Percentiles rank a stretch among this genome's conserved stretches.
These are phyloP conservation scores for Butorides virescens DNA, from an alignment of 2,113 vertebrate genomes.

Conservation along the genomic window DNA sequence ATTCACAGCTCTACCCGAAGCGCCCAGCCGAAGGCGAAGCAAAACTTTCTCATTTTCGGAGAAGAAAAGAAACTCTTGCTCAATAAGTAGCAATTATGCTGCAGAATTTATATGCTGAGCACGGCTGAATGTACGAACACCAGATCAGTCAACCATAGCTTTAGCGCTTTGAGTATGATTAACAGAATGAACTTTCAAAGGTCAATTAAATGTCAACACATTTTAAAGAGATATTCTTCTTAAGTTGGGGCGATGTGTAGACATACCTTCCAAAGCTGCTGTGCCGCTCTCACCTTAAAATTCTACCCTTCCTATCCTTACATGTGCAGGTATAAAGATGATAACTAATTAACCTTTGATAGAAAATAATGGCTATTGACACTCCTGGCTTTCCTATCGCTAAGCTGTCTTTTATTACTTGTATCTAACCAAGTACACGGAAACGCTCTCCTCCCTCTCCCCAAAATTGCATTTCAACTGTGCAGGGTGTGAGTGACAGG, in stretches of 20 bases:
- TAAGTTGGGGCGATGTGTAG: slow-evolving; percentile 48
- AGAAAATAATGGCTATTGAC: slow-evolving; percentile 8
- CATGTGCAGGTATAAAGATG: not conserved
- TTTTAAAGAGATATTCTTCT: slow-evolving; percentile 75
- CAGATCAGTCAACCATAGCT: slow-evolving; percentile 77
- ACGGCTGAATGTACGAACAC: slow-evolving; percentile 73
- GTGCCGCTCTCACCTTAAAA: slow-evolving; percentile 20
- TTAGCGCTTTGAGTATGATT: slow-evolving; percentile 81
- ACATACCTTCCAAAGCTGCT: slow-evolving; percentile 13
- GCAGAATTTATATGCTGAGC: slow-evolving; percentile 81
- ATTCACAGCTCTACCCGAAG: slow-evolving; percentile 57
- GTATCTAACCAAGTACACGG: not conserved
- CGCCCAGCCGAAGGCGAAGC: slow-evolving; percentile 63
- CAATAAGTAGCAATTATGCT: slow-evolving; percentile 77
- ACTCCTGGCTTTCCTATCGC: not conserved
- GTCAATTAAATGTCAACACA: slow-evolving; percentile 85
- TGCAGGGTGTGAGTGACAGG: not conserved
- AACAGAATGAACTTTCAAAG: slow-evolving; percentile 83
- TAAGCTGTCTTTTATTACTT: not conserved
- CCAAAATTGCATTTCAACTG: not conserved
- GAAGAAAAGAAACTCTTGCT: slow-evolving; percentile 75
- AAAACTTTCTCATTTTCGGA: slow-evolving; percentile 65
- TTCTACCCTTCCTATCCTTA: not conserved
- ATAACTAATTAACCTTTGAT: slow-evolving; percentile 5
- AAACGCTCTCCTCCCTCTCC: not conserved